These are phyloP conservation scores for Fistularia commersonii DNA, from an alignment of 2,797 vertebrate species.

Conservation along the genomic window DNA sequence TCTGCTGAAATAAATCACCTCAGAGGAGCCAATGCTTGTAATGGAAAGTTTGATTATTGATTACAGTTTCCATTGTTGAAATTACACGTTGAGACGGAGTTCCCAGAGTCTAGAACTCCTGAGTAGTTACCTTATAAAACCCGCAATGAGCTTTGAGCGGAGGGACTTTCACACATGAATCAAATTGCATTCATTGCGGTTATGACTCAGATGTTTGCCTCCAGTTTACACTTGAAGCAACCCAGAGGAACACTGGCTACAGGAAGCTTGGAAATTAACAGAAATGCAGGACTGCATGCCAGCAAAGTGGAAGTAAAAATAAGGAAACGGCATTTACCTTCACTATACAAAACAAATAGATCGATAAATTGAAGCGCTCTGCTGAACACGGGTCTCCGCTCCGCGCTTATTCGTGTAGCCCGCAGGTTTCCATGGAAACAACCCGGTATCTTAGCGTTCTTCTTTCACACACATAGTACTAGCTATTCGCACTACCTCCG, in stretches of 20 bases:
- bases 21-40: slow-evolving; percentile 43
- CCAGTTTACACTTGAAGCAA: slow-evolving; percentile 34
- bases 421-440: not conserved
- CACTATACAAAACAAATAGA: not conserved
- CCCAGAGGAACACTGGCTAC: not conserved
- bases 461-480: too few relatives aligned
- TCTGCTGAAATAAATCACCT: slow-evolving; percentile 56
- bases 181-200: slow-evolving; percentile 47
- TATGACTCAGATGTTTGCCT: slow-evolving; percentile 61
- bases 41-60: slow-evolving; percentile 64
- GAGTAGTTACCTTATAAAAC: slow-evolving; percentile 45
- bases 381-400: not conserved
- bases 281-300: not conserved
- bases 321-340: not conserved
- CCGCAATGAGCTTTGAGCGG: slow-evolving; percentile 20
- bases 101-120: slow-evolving; percentile 31
- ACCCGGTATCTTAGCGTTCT: not conserved
- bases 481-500: too few relatives aligned
- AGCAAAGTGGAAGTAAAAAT: not conserved
- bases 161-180: slow-evolving; percentile 57
- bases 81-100: slow-evolving; percentile 31
- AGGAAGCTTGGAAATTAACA: slow-evolving; percentile 5
- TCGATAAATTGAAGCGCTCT: too few relatives aligned
- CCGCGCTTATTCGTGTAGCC: not conserved
- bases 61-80: slow-evolving; percentile 55